Evolutionary conservation across 2,888 invertebrate genomes (phyloP).

Genomic region (Tetragonula carbonaria): DNA sequence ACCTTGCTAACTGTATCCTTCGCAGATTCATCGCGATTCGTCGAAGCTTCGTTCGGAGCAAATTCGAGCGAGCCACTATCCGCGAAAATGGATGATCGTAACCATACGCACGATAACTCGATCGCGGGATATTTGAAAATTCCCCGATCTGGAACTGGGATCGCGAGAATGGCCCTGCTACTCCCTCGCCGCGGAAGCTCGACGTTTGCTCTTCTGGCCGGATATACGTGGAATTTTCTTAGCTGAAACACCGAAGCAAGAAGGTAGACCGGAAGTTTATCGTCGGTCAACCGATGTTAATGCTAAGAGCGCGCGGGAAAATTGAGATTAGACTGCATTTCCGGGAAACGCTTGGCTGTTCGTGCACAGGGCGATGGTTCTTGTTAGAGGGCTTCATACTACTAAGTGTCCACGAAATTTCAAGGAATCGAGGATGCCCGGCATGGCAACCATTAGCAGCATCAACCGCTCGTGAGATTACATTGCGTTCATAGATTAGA

Average conservation of each 20-base stretch:
- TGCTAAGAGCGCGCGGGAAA: conserved; percentile 21
- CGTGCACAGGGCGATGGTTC: conserved; percentile 23
- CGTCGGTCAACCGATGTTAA: conserved; percentile 51
- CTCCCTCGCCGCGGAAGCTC: background rate
- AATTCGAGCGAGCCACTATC: background rate
- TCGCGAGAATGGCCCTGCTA: background rate
- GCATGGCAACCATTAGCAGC: conserved; percentile 55
- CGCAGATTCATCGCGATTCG: background rate
- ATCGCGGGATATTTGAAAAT: background rate
- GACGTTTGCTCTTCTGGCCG: conserved; percentile 5
- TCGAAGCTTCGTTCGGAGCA: background rate
- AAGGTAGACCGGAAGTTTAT: conserved; percentile 37
- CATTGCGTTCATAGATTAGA: conserved; percentile 50
- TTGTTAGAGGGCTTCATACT: conserved; percentile 40
- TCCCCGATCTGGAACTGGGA: background rate
- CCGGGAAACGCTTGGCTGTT: background rate
- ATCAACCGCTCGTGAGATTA: conserved; percentile 59
- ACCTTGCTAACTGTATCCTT: background rate
- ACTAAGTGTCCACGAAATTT: conserved; percentile 56
- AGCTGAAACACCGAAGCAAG: background rate
- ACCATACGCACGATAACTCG: background rate
- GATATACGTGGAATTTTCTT: conserved; percentile 27
- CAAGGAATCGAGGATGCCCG: conserved; percentile 58
- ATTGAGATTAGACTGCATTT: conserved; percentile 52
- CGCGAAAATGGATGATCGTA: background rate